These are phyloP conservation scores for Microtus oregoni DNA, from an alignment of 2,113 vertebrate genomes.

Conservation along the genomic window DNA sequence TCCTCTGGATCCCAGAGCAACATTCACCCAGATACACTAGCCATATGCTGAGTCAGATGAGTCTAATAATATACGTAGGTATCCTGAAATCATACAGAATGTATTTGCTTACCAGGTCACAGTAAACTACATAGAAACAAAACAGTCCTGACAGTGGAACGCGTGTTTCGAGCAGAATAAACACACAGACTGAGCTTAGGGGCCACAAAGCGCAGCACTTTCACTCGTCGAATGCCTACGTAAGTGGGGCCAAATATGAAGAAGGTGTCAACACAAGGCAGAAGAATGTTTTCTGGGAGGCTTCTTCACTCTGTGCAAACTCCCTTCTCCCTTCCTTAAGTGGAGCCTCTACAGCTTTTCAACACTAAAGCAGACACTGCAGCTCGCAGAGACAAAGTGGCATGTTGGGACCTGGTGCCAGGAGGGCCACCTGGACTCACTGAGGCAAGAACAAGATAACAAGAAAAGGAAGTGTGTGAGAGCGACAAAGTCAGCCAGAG, in stretches of 20 bases:
- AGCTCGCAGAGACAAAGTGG: background rate
- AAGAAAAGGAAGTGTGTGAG: background rate
- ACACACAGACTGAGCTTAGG: background rate
- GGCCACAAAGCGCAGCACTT: background rate
- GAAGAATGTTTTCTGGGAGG: background rate
- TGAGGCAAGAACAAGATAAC: background rate
- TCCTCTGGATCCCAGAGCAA: background rate
- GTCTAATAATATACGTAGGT: background rate
- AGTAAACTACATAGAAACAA: constrained; percentile 17
- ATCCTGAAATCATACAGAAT: background rate
- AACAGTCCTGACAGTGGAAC: background rate
- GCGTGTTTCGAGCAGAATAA: background rate
- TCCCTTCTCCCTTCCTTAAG: background rate
- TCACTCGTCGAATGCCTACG: background rate
- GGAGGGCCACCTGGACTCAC: background rate
- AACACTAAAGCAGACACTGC: background rate
- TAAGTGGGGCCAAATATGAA: background rate
- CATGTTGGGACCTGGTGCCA: no score
- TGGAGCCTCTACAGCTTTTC: background rate
- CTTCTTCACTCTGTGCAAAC: background rate
- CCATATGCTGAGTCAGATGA: background rate
- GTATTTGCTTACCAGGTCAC: constrained; percentile 8
- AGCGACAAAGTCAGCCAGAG: background rate
- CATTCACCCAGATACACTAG: background rate
- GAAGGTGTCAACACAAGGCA: background rate